Conservation (phyloP, 2,888 invertebrate genomes). For the Apamea anceps region DNA sequence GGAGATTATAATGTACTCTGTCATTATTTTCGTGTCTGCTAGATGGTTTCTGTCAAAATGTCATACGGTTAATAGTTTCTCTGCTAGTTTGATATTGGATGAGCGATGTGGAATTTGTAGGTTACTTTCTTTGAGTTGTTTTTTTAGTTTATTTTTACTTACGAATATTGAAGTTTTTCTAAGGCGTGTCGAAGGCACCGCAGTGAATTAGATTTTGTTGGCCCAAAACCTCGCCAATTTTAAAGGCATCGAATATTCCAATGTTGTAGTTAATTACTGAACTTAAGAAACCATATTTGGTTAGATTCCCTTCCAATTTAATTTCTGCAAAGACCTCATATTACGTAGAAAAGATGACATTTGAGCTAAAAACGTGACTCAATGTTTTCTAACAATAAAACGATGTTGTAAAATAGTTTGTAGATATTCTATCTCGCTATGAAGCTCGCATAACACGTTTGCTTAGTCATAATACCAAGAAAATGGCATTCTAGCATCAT, state of each 20-base stretch:
- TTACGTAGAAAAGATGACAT: slow-evolving; percentile 38
- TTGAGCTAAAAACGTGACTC: slow-evolving; percentile 42
- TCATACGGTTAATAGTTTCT: slow-evolving; percentile 26
- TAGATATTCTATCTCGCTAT: slow-evolving; percentile 53
- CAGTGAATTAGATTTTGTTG: background rate
- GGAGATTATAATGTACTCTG: slow-evolving; percentile 59
- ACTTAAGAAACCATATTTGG: background rate
- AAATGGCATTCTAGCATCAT: slow-evolving; percentile 64
- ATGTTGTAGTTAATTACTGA: background rate
- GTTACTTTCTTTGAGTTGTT: slow-evolving; percentile 14
- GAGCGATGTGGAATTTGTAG: slow-evolving; percentile 28
- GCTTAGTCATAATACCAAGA: slow-evolving; percentile 69
- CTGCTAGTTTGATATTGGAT: slow-evolving; percentile 24
- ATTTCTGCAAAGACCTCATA: slow-evolving; percentile 21
- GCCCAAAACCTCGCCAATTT: background rate
- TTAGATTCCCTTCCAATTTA: background rate
- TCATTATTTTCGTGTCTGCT: slow-evolving; percentile 60
- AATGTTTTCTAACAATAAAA: slow-evolving; percentile 61
- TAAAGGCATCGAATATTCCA: background rate
- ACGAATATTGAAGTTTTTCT: background rate
- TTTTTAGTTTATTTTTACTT: background rate
- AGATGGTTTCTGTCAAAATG: slow-evolving; percentile 55
- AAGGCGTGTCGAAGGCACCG: background rate
- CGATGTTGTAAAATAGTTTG: slow-evolving; percentile 41
- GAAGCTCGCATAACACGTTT: slow-evolving; percentile 62